These are phyloP conservation scores for Neogale vison DNA, from an alignment of 2,113 vertebrate species.

Conservation along the genomic window DNA sequence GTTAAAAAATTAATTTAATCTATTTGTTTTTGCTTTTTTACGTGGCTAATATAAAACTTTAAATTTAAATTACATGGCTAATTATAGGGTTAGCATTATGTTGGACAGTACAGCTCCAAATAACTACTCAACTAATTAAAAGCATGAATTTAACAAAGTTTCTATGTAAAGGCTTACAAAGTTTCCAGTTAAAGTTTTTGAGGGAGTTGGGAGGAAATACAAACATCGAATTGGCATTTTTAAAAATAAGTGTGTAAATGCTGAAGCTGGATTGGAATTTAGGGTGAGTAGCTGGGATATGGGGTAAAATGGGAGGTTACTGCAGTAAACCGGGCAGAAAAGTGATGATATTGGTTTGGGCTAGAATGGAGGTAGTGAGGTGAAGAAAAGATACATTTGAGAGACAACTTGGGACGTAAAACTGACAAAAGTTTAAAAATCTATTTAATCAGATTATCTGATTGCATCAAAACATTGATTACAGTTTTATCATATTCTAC, in stretches of 20 bases:
- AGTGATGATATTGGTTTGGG: background rate
- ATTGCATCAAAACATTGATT: conserved; percentile 2
- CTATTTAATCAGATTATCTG: background rate
- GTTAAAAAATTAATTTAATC: background rate
- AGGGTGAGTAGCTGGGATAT: background rate
- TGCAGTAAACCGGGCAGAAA: background rate
- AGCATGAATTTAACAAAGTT: background rate
- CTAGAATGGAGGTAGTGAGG: background rate
- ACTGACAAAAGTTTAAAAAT: background rate
- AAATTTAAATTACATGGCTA: background rate
- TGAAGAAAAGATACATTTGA: background rate
- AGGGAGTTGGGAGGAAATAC: background rate
- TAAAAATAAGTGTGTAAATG: background rate
- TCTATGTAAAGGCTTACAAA: background rate
- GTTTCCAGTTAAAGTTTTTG: background rate
- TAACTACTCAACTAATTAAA: background rate
- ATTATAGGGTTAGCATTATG: background rate
- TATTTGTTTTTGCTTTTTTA: background rate
- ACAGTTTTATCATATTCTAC: background rate
- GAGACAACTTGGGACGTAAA: background rate
- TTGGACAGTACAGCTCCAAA: background rate
- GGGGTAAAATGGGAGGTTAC: background rate
- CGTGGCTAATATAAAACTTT: background rate
- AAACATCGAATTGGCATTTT: background rate
- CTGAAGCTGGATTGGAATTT: background rate